Evolutionary conservation across 35 echinoderm and acorn worm genomes (phyloP), one percentile per base, ranked within the genome.

Genomic region (Ptychodera flava): DNA sequence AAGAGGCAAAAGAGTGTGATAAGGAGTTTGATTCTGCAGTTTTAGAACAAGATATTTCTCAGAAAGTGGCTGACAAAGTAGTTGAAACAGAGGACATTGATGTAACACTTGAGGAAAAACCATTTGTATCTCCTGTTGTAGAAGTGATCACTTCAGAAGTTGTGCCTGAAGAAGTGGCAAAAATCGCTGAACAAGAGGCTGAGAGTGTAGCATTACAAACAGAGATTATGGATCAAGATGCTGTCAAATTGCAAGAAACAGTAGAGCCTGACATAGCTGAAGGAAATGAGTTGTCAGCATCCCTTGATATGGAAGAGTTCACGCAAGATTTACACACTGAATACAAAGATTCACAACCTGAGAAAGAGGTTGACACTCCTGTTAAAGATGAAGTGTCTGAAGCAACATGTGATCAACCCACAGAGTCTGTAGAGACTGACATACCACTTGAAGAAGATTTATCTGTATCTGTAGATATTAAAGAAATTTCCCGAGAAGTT

Each of bases 161-260:
- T 82, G 80, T 22, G 1, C 1, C 45, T 12, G 45, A 64, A 64
- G 45, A 64, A 22, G 84, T 35, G 78, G 83, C 85, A 45, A 78
- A 90, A 81, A 83, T 86, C 15, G 80, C 52, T 31, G 89, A 85
- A 37, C 79, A 37, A 32, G 79, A 87, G 77, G 31, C 79, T 36
- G 83, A 93, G 35, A 36, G 29, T 36, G 38, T 36, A 31, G 1
- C 33, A 36, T 29, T n/a, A 82, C 34, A 29, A 10, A 76, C 31
- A 28, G 90, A 87, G 31, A 76, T 77, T 27, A n/a, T 92, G 0
- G 86, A 84, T 34, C 75, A 78, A 84, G 87, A 92, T 32, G 1
- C 31, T 82, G 29, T n/a, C 78, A 38, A 32, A 15, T 32, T 85
- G 30, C 38, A 80, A 81, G 31, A 81, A 16, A 36, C 45, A 64